A percentile compares a stretch with the other conserved stretches of the same genome.
These are phyloP conservation scores for Corella eumyota DNA, from an alignment of 23 tunicate species.

Conservation along the genomic window DNA sequence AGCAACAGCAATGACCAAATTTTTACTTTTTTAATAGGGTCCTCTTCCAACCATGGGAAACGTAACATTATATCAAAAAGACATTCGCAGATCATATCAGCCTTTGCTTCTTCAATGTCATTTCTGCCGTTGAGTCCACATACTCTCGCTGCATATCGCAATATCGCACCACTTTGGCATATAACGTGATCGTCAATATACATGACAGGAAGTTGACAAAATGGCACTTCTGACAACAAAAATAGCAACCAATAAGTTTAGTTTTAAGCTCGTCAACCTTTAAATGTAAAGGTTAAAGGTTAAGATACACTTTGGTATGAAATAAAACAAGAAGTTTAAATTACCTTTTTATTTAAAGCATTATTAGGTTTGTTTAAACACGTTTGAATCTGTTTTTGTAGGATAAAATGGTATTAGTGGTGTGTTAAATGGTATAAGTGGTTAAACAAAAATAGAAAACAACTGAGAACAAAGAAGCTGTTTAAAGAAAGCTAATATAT, in stretches of 20 bases:
- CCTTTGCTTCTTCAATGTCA: slow-evolving; percentile 8
- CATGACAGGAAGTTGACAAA: slow-evolving; percentile 15
- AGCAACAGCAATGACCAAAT: not conserved
- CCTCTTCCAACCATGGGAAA: slow-evolving; percentile 12
- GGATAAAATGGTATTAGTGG: too few relatives aligned
- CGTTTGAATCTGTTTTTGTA: too few relatives aligned
- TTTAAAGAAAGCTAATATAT: not conserved
- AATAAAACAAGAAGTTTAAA: too few relatives aligned
- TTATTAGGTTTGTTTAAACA: too few relatives aligned
- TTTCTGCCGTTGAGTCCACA: slow-evolving; percentile 3
- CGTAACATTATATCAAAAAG: slow-evolving; percentile 9
- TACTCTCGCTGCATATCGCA: slow-evolving; percentile 5
- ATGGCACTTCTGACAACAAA: slow-evolving; percentile 13
- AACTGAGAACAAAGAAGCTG: not conserved
- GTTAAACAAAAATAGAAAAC: too few relatives aligned
- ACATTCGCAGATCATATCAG: slow-evolving; percentile 14
- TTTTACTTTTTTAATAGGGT: slow-evolving; percentile 4
- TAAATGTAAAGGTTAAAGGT: too few relatives aligned
- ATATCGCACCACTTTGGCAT: slow-evolving; percentile 15
- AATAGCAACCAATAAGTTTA: too few relatives aligned
- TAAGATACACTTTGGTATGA: too few relatives aligned
- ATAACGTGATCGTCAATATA: slow-evolving; percentile 10
- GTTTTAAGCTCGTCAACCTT: too few relatives aligned
- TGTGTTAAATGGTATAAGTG: too few relatives aligned
- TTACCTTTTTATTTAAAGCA: too few relatives aligned